Conservation (phyloP, 2,113 vertebrate species). For the Nyctibius bracteatus region DNA sequence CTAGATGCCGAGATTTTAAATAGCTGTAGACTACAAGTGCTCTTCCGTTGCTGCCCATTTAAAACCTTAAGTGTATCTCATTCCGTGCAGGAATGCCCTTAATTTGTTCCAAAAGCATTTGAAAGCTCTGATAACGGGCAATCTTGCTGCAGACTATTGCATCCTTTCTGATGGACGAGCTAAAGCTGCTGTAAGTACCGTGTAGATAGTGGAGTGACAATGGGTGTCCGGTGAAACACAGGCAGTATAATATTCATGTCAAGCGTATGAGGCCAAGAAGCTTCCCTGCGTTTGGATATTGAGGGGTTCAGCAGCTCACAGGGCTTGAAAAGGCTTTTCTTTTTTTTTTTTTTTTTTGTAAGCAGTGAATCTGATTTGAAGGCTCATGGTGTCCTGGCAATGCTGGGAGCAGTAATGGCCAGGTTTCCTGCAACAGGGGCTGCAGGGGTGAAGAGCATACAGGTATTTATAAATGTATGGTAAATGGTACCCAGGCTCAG, state of each 20-base stretch:
- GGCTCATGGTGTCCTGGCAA: not conserved
- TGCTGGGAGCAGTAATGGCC: not conserved
- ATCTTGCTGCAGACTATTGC: slow-evolving; percentile 17
- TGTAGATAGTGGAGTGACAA: not conserved
- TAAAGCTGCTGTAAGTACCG: not conserved
- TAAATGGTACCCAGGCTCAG: not conserved
- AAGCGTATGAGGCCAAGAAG: not conserved
- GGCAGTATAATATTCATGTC: not conserved
- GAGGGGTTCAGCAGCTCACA: not conserved
- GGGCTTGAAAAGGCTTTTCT: not conserved
- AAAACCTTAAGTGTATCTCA: not conserved
- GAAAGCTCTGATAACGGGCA: slow-evolving; percentile 46
- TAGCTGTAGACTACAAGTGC: not conserved
- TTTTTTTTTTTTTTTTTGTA: too few species aligned
- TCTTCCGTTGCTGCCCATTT: not conserved
- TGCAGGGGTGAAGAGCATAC: not conserved
- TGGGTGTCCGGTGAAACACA: slow-evolving; percentile 18
- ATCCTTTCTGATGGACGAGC: slow-evolving; percentile 10
- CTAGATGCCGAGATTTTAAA: not conserved
- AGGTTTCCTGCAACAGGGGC: not conserved
- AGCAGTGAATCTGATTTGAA: not conserved
- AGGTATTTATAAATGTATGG: not conserved
- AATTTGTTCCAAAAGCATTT: slow-evolving; percentile 46
- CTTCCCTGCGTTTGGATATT: not conserved
- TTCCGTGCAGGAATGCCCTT: not conserved